Base-by-base conservation (phyloP, 1,140 invertebrate species). In the Lepidotrigona ventralis region DNA sequence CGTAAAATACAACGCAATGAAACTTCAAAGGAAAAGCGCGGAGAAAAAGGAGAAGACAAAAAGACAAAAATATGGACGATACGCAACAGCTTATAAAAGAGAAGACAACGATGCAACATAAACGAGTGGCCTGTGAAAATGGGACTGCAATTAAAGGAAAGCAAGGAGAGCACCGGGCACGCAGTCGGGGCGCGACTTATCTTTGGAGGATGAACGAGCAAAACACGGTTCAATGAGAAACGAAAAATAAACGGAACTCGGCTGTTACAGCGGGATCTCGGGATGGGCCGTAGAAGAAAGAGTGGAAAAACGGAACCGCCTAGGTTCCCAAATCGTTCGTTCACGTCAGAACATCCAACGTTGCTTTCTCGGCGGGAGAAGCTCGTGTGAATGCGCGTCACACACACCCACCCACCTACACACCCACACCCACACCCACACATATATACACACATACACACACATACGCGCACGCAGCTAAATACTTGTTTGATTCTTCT, bases 251-350 rank as follows among this genome's bases (percentile, higher is more conserved):
- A 60, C 11, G 17, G 26, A 80, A 53, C 39, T 53, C 12, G 8
- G 29, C 17, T 21, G 39, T 3, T 21, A 19, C 39, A 46, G 39
- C 39, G 39, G 66, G 66, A 33, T 3, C 2, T 9, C 33, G 77
- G 39, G 46, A 69, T 11, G n/a, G 63, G n/a, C 29, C 15, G 60
- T 33, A 4, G 21, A 19, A 23, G 14, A 9, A 29, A 17, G 21
- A 14, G 29, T n/a, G 29, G 23, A 53, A 54, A 66, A 69, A 19
- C 26, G 56, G 70, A 73, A 72, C 72, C 78, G 53, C 33, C 63
- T 23, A 39, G 53, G 46, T 77, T 70, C 64, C 74, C 64, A 70
- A 82, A 83, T 78, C 75, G 66, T 83, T 79, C 39, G 21, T 8
- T 53, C 9, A 23, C 39, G 12, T 39, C 54, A 53, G 46, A 39